These are phyloP conservation scores for Lissonota sp. DNA, from an alignment of 2,888 invertebrate genomes.

Conservation along the genomic window DNA sequence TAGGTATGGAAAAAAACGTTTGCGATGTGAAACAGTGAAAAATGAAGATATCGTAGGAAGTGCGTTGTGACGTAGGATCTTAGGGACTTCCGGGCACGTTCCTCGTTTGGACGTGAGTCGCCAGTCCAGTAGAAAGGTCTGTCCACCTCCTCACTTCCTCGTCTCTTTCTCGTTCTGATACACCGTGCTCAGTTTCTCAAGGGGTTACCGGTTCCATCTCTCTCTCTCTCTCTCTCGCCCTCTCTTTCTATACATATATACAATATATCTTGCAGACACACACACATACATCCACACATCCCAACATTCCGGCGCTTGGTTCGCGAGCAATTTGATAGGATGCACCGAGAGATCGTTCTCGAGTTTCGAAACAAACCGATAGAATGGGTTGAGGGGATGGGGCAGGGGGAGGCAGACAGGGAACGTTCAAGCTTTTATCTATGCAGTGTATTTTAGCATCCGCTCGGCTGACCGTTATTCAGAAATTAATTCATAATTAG, in stretches of 20 bases:
- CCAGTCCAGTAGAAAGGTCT: constrained; percentile 44
- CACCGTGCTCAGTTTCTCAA: constrained; percentile 52
- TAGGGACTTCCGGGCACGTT: constrained; percentile 59
- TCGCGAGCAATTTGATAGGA: constrained; percentile 55
- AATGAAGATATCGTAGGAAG: constrained; percentile 48
- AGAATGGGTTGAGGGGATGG: constrained; percentile 10
- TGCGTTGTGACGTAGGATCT: constrained; percentile 52
- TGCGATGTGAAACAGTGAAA: constrained; percentile 19
- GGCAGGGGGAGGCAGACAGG: constrained; percentile 10
- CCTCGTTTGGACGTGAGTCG: constrained; percentile 55
- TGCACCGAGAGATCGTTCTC: constrained; percentile 55
- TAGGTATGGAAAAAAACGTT: neutral
- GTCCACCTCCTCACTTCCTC: constrained; percentile 32
- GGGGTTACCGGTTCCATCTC: constrained; percentile 51
- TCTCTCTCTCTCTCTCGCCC: constrained; percentile 33
- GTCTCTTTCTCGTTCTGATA: constrained; percentile 46
- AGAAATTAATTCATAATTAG: constrained; percentile 83
- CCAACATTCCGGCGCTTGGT: constrained; percentile 42
- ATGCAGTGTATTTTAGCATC: constrained; percentile 55
- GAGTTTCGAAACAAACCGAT: constrained; percentile 52
- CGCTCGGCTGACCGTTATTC: constrained; percentile 78
- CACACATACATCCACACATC: too few species aligned
- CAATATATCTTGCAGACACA: too few species aligned
- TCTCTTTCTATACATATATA: neutral
- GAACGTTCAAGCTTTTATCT: constrained; percentile 51